Evolutionary conservation across 1,140 invertebrate genomes (phyloP).

Genomic region (Saccostrea glomerata): DNA sequence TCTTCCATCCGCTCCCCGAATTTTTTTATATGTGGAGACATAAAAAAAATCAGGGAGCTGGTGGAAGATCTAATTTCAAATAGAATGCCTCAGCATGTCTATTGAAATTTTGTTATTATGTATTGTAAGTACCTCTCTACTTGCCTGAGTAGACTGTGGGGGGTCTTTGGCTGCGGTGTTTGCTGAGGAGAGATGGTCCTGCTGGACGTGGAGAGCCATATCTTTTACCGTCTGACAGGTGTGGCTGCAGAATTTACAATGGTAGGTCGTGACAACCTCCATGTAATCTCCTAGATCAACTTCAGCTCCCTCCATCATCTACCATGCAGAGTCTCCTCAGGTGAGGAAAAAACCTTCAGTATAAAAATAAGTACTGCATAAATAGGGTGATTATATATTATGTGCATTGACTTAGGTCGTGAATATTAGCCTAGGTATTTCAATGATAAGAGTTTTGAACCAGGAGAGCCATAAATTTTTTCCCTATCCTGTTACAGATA

Average conservation of each 20-base stretch:
- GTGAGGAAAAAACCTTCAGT: too few relatives aligned
- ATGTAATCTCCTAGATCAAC: slow-evolving; percentile 70
- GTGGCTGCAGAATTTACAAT: slow-evolving; percentile 74
- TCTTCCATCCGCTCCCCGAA: too few relatives aligned
- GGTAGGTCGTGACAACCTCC: slow-evolving; percentile 75
- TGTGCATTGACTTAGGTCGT: too few relatives aligned
- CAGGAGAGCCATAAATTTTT: too few relatives aligned
- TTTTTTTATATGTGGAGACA: too few relatives aligned
- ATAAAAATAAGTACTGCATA: neutral
- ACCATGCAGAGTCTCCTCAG: neutral
- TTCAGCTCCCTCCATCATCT: neutral
- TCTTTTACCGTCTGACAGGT: slow-evolving; percentile 62
- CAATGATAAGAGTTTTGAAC: too few relatives aligned
- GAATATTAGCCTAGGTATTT: too few relatives aligned
- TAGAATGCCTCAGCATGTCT: too few relatives aligned
- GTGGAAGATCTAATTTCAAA: too few relatives aligned
- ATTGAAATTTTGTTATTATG: too few relatives aligned
- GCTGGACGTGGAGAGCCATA: slow-evolving; percentile 69
- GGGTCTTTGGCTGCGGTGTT: neutral
- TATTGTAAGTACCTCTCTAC: neutral
- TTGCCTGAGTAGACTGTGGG: neutral
- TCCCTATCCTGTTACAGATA: too few relatives aligned
- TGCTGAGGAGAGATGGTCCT: slow-evolving; percentile 60
- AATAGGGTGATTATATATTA: neutral
- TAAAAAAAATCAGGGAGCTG: too few relatives aligned